Evolutionary conservation across 2,888 invertebrate species (phyloP).

Genomic region (Charanyca ferruginea): DNA sequence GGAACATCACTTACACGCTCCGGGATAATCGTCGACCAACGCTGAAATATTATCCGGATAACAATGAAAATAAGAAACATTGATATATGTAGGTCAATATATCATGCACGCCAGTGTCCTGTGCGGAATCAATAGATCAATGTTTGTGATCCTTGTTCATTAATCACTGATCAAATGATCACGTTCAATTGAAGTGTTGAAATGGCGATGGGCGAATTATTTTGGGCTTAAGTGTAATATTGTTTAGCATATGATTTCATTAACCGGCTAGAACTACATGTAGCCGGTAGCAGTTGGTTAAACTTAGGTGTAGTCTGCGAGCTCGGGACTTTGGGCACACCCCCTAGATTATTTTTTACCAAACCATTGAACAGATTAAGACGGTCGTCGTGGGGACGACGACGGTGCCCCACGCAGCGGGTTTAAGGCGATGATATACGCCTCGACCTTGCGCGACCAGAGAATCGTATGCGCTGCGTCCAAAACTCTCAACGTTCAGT

Average conservation of each 20-base stretch:
- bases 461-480: no score
- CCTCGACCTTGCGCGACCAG: no score
- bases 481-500: no score
- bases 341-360: no score
- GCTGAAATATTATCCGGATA: conserved; percentile 77
- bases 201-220: conserved; percentile 16
- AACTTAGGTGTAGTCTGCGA: no score
- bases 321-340: no score
- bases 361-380: no score
- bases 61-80: conserved; percentile 83
- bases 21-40: conserved; percentile 63
- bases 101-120: conserved; percentile 70
- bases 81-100: conserved; percentile 72
- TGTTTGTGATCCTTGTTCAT: conserved; percentile 63
- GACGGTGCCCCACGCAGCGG: no score
- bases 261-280: no score
- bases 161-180: conserved; percentile 61
- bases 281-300: no score
- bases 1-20: conserved; percentile 66
- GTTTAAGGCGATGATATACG: no score
- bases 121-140: conserved; percentile 73
- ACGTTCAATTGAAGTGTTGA: conserved; percentile 37
- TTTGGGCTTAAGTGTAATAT: conserved; percentile 19
- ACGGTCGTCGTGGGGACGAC: no score
- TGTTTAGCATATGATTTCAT: not conserved